These are phyloP conservation scores for Diglossa cyanea DNA, from an alignment of 2,797 vertebrate genomes.

Conservation along the genomic window DNA sequence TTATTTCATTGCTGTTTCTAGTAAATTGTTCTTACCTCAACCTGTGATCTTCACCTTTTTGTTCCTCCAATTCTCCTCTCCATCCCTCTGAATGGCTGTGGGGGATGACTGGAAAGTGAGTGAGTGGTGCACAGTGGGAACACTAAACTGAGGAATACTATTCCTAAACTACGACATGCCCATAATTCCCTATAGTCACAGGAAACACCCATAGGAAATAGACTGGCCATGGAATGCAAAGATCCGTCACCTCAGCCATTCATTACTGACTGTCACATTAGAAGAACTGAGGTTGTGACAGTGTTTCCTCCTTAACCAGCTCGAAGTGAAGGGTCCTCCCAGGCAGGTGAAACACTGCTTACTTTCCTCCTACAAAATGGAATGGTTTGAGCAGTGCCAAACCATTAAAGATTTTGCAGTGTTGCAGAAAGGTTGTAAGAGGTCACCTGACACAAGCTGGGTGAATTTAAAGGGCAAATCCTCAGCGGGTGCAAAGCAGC, in stretches of 20 bases:
- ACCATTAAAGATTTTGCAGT: slow-evolving; percentile 46
- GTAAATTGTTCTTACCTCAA: neutral
- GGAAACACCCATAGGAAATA: neutral
- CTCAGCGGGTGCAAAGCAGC: neutral
- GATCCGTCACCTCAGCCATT: slow-evolving; percentile 31
- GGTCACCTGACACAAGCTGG: neutral
- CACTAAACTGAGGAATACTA: neutral
- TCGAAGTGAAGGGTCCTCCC: neutral
- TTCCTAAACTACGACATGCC: neutral
- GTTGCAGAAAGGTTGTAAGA: slow-evolving; percentile 33
- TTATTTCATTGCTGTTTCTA: neutral
- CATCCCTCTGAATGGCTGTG: neutral
- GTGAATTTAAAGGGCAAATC: slow-evolving; percentile 23
- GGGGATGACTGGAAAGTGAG: neutral
- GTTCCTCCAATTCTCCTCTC: neutral
- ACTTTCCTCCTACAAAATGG: slow-evolving; percentile 22
- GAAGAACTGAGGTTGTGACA: neutral
- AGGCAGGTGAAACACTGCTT: slow-evolving; percentile 39
- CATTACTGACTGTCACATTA: neutral
- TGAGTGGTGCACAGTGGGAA: fast-evolving
- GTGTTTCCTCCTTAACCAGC: slow-evolving; percentile 26
- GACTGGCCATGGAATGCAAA: neutral
- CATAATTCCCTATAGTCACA: neutral
- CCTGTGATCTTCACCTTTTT: neutral
- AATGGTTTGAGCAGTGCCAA: neutral